Percentiles rank a stretch among this genome's conserved stretches.
Conservation (phyloP, 1,140 invertebrate genomes). For the Belonocnema kinseyi region DNA sequence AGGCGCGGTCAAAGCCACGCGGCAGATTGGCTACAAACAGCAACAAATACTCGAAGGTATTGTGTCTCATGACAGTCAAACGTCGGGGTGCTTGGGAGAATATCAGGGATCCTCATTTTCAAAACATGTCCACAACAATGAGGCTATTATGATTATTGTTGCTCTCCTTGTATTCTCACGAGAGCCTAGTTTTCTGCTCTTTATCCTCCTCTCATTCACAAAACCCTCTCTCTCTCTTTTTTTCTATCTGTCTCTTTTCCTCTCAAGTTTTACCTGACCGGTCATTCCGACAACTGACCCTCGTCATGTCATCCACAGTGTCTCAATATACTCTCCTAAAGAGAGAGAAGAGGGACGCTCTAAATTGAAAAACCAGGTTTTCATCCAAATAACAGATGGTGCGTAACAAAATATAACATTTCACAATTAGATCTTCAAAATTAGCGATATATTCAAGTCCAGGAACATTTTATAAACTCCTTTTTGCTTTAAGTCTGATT, state of each 20-base stretch:
- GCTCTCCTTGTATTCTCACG: slow-evolving; percentile 46
- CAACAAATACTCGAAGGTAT: slow-evolving; percentile 74
- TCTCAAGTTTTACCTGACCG: slow-evolving; percentile 60
- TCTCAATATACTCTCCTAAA: slow-evolving; percentile 64
- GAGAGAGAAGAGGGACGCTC: slow-evolving; percentile 25
- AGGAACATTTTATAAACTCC: too few relatives aligned
- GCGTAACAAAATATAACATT: too few relatives aligned
- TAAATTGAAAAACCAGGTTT: too few relatives aligned
- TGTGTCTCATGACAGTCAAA: slow-evolving; percentile 63
- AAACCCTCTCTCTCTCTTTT: slow-evolving; percentile 29
- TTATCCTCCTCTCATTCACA: background rate
- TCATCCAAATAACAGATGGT: too few relatives aligned
- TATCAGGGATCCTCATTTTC: slow-evolving; percentile 64
- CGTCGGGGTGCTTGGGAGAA: slow-evolving; percentile 37
- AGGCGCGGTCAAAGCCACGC: slow-evolving; percentile 57
- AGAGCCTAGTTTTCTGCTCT: slow-evolving; percentile 26
- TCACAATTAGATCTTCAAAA: too few relatives aligned
- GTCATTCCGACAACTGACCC: slow-evolving; percentile 67
- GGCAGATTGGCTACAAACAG: slow-evolving; percentile 70
- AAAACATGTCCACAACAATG: slow-evolving; percentile 76
- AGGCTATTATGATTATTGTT: slow-evolving; percentile 72
- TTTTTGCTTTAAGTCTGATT: too few relatives aligned
- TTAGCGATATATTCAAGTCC: too few relatives aligned
- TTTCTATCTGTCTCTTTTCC: slow-evolving; percentile 25
- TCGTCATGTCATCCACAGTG: slow-evolving; percentile 70